Conservation (phyloP, 2,797 vertebrate genomes). For the Avahi laniger region DNA sequence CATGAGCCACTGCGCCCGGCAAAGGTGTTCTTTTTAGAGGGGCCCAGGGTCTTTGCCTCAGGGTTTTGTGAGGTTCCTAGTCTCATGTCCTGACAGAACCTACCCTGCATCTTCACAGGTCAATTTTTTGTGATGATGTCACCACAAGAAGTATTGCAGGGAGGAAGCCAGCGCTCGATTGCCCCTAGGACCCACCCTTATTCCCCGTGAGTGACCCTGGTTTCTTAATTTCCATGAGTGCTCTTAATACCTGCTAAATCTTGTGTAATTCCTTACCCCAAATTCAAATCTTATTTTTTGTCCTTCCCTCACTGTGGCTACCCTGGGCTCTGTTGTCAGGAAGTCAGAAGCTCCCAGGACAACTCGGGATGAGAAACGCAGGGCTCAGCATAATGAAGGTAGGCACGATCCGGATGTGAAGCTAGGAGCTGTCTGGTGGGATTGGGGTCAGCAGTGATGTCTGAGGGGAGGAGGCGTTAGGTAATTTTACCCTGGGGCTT, state of each 20-base stretch:
- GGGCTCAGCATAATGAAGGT: conserved; percentile 92
- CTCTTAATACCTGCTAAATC: not conserved
- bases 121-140: conserved; percentile 98
- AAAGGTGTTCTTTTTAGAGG: not conserved
- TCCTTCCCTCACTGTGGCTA: not conserved
- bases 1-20: too few species aligned
- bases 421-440: not conserved
- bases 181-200: conserved; percentile 94
- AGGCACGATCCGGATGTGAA: rapidly evolving
- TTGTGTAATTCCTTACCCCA: not conserved
- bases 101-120: conserved; percentile 80
- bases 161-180: conserved; percentile 91
- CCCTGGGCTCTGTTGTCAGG: conserved; percentile 69
- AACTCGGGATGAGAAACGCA: conserved; percentile 88
- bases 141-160: conserved; percentile 93
- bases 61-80: not conserved
- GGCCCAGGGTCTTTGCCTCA: not conserved
- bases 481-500: not conserved
- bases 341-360: conserved; percentile 86
- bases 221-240: not conserved
- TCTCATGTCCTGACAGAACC: not conserved
- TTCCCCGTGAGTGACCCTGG: conserved; percentile 88
- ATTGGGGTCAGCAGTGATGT: not conserved
- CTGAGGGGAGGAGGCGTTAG: not conserved
- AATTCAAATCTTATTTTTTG: not conserved